Conservation (phyloP, 2,113 vertebrate genomes). For the Podocnemis expansa region DNA sequence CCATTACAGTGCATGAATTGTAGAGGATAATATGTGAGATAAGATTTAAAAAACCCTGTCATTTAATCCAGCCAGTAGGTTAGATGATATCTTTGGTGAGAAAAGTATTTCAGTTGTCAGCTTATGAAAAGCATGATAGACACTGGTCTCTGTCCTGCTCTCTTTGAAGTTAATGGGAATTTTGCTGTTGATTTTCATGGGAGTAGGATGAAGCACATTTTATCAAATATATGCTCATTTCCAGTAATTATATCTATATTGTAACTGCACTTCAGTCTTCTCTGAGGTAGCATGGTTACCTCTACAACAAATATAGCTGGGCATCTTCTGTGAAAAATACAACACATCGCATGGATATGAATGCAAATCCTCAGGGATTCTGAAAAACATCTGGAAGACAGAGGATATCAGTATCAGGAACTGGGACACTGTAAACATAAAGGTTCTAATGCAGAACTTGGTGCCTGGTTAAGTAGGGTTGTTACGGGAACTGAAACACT, state of each 20-base stretch:
- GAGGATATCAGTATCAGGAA: background rate
- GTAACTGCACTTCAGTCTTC: background rate
- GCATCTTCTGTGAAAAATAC: background rate
- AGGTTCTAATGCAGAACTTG: background rate
- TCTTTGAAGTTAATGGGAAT: background rate
- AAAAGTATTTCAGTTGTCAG: background rate
- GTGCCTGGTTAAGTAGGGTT: background rate
- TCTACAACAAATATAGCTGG: background rate
- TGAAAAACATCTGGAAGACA: background rate
- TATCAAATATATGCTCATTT: too few species aligned
- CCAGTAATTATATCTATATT: background rate
- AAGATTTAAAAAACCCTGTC: conserved; percentile 49
- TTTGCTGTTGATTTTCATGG: background rate
- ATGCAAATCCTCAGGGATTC: background rate
- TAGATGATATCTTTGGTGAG: conserved; percentile 47
- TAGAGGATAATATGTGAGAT: conserved; percentile 41
- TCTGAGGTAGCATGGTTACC: background rate
- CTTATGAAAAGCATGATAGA: conserved; percentile 35
- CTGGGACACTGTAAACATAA: background rate
- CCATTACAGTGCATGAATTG: conserved; percentile 12
- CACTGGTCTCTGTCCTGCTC: background rate
- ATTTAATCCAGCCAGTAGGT: conserved; percentile 34
- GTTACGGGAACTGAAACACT: background rate
- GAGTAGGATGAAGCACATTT: background rate
- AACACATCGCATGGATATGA: background rate